phyloP scores from a whole-genome alignment of 2,113 vertebrate species.

The Thamnaconus septentrionalis region DNA sequence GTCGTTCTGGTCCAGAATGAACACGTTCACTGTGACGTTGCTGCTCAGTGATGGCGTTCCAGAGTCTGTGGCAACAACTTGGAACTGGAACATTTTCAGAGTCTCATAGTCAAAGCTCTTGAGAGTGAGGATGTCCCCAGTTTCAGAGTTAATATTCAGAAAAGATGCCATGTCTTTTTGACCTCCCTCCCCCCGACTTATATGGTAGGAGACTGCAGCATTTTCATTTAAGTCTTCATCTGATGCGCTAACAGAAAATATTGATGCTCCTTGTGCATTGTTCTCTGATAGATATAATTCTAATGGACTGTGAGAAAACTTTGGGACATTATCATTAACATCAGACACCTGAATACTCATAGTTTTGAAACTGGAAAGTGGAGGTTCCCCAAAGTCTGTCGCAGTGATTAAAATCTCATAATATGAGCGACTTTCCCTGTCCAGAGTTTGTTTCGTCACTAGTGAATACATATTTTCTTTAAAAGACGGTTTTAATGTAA shows the following conservation, averaged over 20 bases:
- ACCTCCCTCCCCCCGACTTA: not conserved
- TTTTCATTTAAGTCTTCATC: slow-evolving; percentile 58
- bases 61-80: not conserved
- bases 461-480: slow-evolving; percentile 53
- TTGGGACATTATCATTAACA: slow-evolving; percentile 70
- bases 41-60: not conserved
- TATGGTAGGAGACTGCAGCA: slow-evolving; percentile 51
- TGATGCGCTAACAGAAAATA: slow-evolving; percentile 55
- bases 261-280: slow-evolving; percentile 7
- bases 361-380: slow-evolving; percentile 38
- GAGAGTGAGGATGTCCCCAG: slow-evolving; percentile 20
- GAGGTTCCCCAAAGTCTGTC: slow-evolving; percentile 49
- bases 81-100: not conserved
- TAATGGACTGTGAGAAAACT: slow-evolving; percentile 43
- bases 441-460: slow-evolving; percentile 32
- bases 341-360: slow-evolving; percentile 44
- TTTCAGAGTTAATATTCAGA: slow-evolving; percentile 41
- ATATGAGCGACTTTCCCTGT: slow-evolving; percentile 61
- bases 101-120: not conserved
- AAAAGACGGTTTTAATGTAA: slow-evolving; percentile 41
- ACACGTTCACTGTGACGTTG: too few relatives aligned
- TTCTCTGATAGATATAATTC: slow-evolving; percentile 43
- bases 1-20: too few relatives aligned
- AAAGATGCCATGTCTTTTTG: slow-evolving; percentile 28
- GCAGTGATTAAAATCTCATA: slow-evolving; percentile 53